Evolutionary conservation across 2,888 invertebrate genomes (phyloP).

Genomic region (Spilarctia lutea): DNA sequence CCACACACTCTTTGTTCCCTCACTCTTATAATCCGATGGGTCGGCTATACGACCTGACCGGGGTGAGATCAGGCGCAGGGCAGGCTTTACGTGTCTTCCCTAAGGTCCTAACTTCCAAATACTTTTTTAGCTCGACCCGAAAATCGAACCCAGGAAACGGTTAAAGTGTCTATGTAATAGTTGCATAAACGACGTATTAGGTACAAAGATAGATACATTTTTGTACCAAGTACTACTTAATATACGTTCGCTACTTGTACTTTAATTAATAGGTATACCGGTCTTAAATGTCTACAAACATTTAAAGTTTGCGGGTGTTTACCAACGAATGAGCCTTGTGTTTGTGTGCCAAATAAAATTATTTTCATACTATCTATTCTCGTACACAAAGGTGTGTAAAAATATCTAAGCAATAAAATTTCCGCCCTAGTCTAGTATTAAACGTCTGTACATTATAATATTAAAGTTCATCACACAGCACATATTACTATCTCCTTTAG

Average conservation of each 20-base stretch:
- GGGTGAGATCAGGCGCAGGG: no score
- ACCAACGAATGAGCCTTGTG: not conserved
- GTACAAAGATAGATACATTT: not conserved
- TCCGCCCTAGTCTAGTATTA: no score
- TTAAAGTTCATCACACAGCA: no score
- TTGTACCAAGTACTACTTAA: not conserved
- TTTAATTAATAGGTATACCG: not conserved
- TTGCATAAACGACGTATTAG: not conserved
- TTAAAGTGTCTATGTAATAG: not conserved
- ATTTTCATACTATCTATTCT: not conserved
- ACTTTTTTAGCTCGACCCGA: no score
- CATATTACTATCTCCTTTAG: no score
- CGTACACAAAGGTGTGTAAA: not conserved
- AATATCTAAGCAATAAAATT: not conserved
- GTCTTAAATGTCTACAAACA: not conserved
- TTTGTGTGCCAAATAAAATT: not conserved
- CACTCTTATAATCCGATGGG: no score
- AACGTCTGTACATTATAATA: no score
- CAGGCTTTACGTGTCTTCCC: no score
- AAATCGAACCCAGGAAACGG: not conserved
- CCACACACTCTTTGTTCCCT: no score
- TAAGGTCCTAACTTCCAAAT: no score
- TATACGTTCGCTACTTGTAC: not conserved
- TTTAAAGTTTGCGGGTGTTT: not conserved
- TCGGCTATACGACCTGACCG: no score